phyloP scores from a whole-genome alignment of 2,113 vertebrate species.

The Dolichallabes microphthalmus region DNA sequence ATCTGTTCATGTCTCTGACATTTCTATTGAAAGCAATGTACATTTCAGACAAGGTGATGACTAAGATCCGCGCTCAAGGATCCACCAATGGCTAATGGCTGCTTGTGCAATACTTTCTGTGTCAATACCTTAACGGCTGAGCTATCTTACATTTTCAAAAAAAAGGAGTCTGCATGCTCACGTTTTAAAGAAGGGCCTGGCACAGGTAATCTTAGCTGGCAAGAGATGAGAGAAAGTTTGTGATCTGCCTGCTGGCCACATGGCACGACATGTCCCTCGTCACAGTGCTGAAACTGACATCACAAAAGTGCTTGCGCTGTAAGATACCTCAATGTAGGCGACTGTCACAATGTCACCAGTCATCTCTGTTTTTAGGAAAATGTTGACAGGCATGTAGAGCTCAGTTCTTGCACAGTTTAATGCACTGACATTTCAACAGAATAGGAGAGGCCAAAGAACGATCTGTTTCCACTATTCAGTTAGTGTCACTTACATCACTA shows the following conservation, averaged over 20 bases:
- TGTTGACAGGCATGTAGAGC: neutral
- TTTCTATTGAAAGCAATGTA: neutral
- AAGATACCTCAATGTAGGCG: neutral
- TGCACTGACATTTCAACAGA: neutral
- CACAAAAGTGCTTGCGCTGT: neutral
- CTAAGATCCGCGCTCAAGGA: neutral
- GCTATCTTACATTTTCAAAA: neutral
- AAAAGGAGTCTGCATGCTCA: neutral
- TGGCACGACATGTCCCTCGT: neutral
- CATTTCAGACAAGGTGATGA: neutral
- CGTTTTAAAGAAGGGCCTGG: neutral
- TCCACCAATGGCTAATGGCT: neutral
- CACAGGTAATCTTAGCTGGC: neutral
- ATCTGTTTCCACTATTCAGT: neutral
- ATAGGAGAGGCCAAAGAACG: neutral
- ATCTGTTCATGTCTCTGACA: neutral
- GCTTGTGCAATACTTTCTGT: neutral
- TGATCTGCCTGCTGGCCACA: neutral
- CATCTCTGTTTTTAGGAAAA: neutral
- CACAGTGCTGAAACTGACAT: neutral
- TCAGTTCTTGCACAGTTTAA: neutral
- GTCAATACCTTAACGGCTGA: neutral
- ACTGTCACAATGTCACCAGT: slow-evolving; percentile 1
- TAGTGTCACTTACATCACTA: neutral
- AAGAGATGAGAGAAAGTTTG: neutral